These are phyloP conservation scores for Oncorhynchus nerka DNA, from an alignment of 2,113 vertebrate genomes.

Conservation along the genomic window DNA sequence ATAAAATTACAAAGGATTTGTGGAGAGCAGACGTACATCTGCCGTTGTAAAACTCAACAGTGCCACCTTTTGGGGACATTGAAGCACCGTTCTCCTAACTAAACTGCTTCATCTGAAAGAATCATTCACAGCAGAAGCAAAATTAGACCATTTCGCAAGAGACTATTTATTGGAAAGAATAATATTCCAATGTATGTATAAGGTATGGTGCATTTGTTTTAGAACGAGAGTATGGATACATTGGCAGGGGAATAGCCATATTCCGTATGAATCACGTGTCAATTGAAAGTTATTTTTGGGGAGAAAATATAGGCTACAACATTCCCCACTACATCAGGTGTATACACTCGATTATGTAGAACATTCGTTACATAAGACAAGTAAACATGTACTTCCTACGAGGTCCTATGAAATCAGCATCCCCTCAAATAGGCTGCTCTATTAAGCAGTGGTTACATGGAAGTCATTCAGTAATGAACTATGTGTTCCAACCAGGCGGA, in stretches of 20 bases:
- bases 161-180: too few species aligned
- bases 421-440: neutral
- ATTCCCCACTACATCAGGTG: too few species aligned
- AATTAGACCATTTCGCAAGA: neutral
- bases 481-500: slow-evolving; percentile 77
- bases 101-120: neutral
- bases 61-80: slow-evolving; percentile 88
- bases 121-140: neutral
- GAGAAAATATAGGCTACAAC: too few species aligned
- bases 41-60: slow-evolving; percentile 83
- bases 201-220: too few species aligned
- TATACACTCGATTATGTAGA: too few species aligned
- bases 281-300: too few species aligned
- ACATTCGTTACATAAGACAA: too few species aligned
- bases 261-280: too few species aligned
- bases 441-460: neutral
- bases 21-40: slow-evolving; percentile 12
- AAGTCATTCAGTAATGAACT: slow-evolving; percentile 62
- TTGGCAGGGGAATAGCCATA: too few species aligned
- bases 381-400: too few species aligned
- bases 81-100: slow-evolving; percentile 12
- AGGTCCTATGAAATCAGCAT: neutral
- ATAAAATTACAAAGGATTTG: slow-evolving; percentile 9
- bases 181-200: too few species aligned
- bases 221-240: too few species aligned